These are phyloP conservation scores for Pentamera pediparva DNA, from an alignment of 53 echinoderm and acorn worm species.

Conservation along the genomic window DNA sequence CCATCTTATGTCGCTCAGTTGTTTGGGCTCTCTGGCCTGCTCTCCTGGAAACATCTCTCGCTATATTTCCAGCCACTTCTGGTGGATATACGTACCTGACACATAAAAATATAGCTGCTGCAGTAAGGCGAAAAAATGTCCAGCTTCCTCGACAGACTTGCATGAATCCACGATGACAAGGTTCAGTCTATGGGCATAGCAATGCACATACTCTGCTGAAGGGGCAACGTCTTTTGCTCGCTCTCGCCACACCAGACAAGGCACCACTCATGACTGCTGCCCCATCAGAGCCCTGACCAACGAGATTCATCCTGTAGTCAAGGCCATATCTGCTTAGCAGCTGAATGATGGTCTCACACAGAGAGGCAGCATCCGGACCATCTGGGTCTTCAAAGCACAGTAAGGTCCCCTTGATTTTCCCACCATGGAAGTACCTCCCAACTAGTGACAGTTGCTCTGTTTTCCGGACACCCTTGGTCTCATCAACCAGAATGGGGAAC, in stretches of 20 bases:
- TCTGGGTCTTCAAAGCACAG: background rate
- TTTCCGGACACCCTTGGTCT: background rate
- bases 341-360: background rate
- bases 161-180: slow-evolving; percentile 3
- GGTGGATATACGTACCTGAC: slow-evolving; percentile 21
- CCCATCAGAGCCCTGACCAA: slow-evolving; percentile 32
- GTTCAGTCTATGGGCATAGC: background rate
- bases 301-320: slow-evolving; percentile 21
- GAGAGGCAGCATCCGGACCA: slow-evolving; percentile 13
- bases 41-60: no score
- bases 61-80: slow-evolving; percentile 5
- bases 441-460: slow-evolving; percentile 9
- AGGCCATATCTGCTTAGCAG: background rate
- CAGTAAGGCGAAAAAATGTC: no score
- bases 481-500: slow-evolving; percentile 3
- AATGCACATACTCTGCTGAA: background rate
- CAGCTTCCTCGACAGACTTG: no score
- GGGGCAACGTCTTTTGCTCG: background rate
- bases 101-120: background rate
- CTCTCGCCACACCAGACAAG: slow-evolving; percentile 10
- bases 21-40: background rate
- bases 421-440: background rate
- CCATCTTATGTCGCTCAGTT: slow-evolving; percentile 20
- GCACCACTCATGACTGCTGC: slow-evolving; percentile 24
- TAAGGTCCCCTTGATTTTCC: slow-evolving; percentile 19